Evolutionary conservation across 2,113 vertebrate genomes (phyloP), one percentile per base, ranked within the genome.

Genomic region (Lucifuga dentata): DNA sequence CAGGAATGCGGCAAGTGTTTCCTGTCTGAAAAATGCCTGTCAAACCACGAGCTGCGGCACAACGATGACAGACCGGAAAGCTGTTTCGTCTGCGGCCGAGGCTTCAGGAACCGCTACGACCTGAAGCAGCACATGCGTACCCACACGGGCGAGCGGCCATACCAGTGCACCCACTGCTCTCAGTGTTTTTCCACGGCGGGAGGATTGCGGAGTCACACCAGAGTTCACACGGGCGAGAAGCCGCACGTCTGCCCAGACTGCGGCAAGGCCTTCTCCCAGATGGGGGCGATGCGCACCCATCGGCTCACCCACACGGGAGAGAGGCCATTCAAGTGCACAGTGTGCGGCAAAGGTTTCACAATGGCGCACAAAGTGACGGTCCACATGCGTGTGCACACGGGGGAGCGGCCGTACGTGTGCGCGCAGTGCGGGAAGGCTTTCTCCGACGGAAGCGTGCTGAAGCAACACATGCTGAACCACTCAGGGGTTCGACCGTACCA

Each of bases 391-490:
- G 87, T 92, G 19, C 90, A 92, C n/a, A 92, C 90, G 0, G 90
- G 90, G 1, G 90, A 91, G 56, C 76, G 87, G 21, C 90, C 90
- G 0, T 92, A 91, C 19, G 81, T 90, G 32, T 92, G 90, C 72
- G 76, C 87, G 0, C 87, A 91, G 81, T 92, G 90, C 5, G 90
- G 90, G 3, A 91, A 90, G 24, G 90, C 88, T 16, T 91, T 91
- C 66, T 90, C 90, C 1, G 89, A 90, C 8, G 90, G 90, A 2
- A 89, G 88, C 3, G 90, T 90, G 55, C 74, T 91, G 39, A 91
- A 90, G 72, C 89, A 91, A 72, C 90, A 91, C 77, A 90, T 89
- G 83, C 79, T 91, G 29, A 91, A 91, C 74, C 90, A 91, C 83
- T 90, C 90, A 1, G 90, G 90, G n/a, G 90, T 91, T 26, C 69